These are phyloP conservation scores for Mareca strepera DNA, from an alignment of 2,797 vertebrate genomes.

Conservation along the genomic window DNA sequence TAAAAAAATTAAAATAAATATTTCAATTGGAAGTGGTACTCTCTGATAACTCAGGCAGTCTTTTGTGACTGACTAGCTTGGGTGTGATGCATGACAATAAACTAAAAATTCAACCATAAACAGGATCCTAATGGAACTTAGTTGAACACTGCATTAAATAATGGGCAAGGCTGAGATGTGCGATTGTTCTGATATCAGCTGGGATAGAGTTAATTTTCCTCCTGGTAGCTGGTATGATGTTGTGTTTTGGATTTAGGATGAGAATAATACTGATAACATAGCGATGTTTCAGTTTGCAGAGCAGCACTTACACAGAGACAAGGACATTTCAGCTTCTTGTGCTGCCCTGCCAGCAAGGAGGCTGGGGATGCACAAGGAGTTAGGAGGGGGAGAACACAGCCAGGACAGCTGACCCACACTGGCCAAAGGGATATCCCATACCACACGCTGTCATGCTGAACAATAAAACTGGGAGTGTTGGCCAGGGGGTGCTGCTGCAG, in stretches of 20 bases:
- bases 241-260: too few species aligned
- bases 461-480: neutral
- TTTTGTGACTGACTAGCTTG: constrained; percentile 22
- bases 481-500: neutral
- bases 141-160: neutral
- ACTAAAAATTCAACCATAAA: neutral
- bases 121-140: neutral
- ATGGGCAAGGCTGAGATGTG: fast-evolving
- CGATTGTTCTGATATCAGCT: too few species aligned
- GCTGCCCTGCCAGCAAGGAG: too few species aligned
- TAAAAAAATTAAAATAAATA: neutral
- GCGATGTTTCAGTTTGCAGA: too few species aligned
- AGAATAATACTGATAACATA: too few species aligned
- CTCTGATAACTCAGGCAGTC: neutral
- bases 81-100: neutral
- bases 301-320: too few species aligned
- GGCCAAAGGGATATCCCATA: neutral
- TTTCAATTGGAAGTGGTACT: neutral
- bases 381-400: too few species aligned
- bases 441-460: neutral
- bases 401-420: neutral
- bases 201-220: too few species aligned
- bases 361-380: too few species aligned
- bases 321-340: too few species aligned
- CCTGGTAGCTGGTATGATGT: too few species aligned